Evolutionary conservation across 2,113 vertebrate genomes (phyloP).

Genomic region (Gnathonemus longibarbis): DNA sequence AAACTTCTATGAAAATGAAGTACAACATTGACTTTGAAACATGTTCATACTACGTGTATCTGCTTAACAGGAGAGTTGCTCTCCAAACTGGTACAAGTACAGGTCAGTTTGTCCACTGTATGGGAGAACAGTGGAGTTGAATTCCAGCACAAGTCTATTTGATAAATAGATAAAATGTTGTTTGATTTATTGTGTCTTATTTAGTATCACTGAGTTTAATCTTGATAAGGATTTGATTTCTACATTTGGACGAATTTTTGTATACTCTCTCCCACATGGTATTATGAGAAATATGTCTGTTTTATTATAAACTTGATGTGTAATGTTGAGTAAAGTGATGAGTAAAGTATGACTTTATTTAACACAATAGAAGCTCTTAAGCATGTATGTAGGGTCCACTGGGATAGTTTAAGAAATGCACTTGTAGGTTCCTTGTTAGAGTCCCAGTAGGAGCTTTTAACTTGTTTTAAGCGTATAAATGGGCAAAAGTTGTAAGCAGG

Average conservation of each 20-base stretch:
- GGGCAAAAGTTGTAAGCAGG: not conserved
- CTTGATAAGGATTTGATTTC: not conserved
- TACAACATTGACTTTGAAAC: not conserved
- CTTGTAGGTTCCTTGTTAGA: not conserved
- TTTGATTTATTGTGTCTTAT: not conserved
- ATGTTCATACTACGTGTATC: not conserved
- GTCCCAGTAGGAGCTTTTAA: not conserved
- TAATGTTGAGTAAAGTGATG: not conserved
- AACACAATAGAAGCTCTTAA: not conserved
- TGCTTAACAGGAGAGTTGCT: not conserved
- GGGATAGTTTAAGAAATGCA: not conserved
- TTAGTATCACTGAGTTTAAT: not conserved
- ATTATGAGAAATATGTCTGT: not conserved
- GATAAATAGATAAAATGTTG: not conserved
- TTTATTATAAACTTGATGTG: not conserved
- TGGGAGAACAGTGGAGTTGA: not conserved
- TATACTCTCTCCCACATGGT: not conserved
- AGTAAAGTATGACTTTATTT: not conserved
- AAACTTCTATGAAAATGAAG: not conserved
- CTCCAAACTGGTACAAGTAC: not conserved
- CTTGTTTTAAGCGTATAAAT: not conserved
- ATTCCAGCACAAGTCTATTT: not conserved
- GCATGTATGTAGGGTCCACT: not conserved
- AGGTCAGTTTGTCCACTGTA: not conserved
- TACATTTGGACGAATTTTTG: not conserved